phyloP scores from a whole-genome alignment of 2,888 invertebrate genomes.

The Aleiodes testaceus region DNA sequence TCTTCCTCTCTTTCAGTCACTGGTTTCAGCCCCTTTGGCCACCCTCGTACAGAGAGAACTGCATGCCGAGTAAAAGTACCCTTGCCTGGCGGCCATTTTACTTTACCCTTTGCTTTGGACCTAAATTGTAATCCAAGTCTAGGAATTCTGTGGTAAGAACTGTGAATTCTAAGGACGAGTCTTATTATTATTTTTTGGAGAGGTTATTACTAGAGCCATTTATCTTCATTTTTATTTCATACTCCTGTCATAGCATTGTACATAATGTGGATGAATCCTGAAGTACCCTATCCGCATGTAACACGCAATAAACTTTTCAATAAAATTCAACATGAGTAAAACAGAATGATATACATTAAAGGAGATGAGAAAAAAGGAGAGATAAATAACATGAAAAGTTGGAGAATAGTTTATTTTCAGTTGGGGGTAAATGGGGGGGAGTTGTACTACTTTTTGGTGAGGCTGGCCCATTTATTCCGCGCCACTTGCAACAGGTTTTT shows the following conservation, averaged over 20 bases:
- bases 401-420: constrained; percentile 49
- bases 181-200: no score
- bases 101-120: constrained; percentile 67
- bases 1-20: constrained; percentile 54
- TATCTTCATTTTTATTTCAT: no score
- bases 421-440: constrained; percentile 36
- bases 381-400: constrained; percentile 39
- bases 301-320: constrained; percentile 10
- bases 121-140: constrained; percentile 70
- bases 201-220: no score
- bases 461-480: constrained; percentile 47
- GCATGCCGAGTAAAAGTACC: constrained; percentile 68
- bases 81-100: constrained; percentile 72
- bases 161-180: no score
- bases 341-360: constrained; percentile 36
- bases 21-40: constrained; percentile 64
- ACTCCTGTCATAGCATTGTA: no score
- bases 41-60: constrained; percentile 59
- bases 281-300: background rate
- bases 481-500: constrained; percentile 51
- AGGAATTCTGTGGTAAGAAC: constrained; percentile 59
- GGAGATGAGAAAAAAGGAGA: constrained; percentile 26
- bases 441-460: constrained; percentile 22
- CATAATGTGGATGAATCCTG: background rate
- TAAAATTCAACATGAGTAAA: constrained; percentile 24